Evolutionary conservation across 2,113 vertebrate genomes (phyloP).

Genomic region (Trogon surrucura): DNA sequence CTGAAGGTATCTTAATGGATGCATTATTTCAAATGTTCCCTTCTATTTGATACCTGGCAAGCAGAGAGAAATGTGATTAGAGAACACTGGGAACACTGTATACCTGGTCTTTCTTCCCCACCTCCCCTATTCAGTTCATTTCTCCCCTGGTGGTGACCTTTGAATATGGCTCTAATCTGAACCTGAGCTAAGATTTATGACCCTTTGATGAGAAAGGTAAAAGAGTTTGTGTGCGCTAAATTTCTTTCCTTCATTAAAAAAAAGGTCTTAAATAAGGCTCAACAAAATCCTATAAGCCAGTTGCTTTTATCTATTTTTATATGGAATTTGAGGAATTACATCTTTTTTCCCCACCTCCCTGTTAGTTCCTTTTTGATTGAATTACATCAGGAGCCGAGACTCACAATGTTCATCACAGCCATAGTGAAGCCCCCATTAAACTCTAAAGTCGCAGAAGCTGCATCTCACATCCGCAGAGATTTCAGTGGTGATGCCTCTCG

Average conservation of each 20-base stretch:
- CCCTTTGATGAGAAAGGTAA: neutral
- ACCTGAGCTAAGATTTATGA: neutral
- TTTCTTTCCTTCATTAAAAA: conserved; percentile 41
- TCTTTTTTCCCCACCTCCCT: conserved; percentile 55
- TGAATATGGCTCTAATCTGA: neutral
- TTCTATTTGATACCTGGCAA: neutral
- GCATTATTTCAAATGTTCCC: conserved; percentile 25
- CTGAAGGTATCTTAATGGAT: neutral
- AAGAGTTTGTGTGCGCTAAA: neutral
- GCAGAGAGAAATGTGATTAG: neutral
- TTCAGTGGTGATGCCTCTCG: neutral
- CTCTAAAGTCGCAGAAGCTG: neutral
- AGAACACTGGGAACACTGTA: neutral
- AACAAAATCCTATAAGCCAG: conserved; percentile 72
- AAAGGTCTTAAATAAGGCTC: conserved; percentile 53
- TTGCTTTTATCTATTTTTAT: conserved; percentile 79
- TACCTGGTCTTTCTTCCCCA: neutral
- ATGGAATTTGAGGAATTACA: conserved; percentile 74
- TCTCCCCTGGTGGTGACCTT: neutral
- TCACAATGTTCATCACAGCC: conserved; percentile 11
- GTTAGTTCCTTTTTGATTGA: conserved; percentile 46
- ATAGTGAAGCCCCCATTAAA: neutral
- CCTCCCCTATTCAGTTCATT: neutral
- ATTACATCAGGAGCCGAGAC: conserved; percentile 55
- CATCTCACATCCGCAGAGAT: neutral